These are phyloP conservation scores for Poeciliopsis turrubarensis DNA, from an alignment of 2,113 vertebrate genomes.

Conservation along the genomic window DNA sequence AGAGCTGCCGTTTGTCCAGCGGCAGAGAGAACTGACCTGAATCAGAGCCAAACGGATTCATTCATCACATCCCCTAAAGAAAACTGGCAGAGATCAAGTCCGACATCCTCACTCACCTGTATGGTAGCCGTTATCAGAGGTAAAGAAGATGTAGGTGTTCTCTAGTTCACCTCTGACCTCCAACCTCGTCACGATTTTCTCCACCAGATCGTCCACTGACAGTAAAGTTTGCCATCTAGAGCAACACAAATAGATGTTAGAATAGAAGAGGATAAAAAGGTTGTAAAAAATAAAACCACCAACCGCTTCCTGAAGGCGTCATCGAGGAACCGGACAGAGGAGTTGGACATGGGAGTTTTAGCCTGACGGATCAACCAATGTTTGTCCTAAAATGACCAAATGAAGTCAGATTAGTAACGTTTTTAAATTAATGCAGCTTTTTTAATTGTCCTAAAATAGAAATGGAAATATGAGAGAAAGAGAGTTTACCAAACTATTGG, in stretches of 20 bases:
- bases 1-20: conserved; percentile 95
- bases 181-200: conserved; percentile 90
- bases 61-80: neutral
- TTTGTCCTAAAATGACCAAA: conserved; percentile 85
- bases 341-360: conserved; percentile 96
- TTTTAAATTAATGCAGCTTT: no score
- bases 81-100: no score
- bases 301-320: conserved; percentile 92
- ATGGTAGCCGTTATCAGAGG: conserved; percentile 97
- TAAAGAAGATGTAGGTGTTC: conserved; percentile 94
- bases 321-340: conserved; percentile 92
- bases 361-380: conserved; percentile 98
- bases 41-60: neutral
- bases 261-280: neutral
- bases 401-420: neutral
- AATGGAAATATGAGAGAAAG: no score
- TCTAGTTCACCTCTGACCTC: conserved; percentile 86
- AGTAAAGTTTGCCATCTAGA: conserved; percentile 94
- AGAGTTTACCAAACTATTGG: no score
- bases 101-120: conserved; percentile 80
- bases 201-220: conserved; percentile 95
- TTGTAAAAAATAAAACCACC: conserved; percentile 12
- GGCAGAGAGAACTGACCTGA: conserved; percentile 97
- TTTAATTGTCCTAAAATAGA: no score
- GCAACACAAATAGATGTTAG: neutral